Evolutionary conservation across 2,113 vertebrate genomes (phyloP).

Genomic region (Mystacornis crossleyi): DNA sequence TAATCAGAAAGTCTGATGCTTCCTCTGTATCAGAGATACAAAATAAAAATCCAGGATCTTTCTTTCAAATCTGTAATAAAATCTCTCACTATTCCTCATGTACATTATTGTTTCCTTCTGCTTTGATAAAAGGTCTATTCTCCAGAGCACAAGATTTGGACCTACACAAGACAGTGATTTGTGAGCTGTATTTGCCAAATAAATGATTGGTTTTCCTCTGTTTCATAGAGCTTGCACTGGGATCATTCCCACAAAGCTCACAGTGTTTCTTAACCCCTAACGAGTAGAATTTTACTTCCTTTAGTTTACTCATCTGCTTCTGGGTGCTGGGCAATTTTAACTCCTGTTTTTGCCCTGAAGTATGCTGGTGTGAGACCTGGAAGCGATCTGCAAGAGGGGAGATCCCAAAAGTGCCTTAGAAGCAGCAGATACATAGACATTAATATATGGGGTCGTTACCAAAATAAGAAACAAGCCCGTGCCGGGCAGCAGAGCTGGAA

Average conservation of each 20-base stretch:
- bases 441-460: accelerated
- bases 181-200: background rate
- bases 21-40: conserved; percentile 20
- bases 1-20: background rate
- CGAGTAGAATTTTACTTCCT: background rate
- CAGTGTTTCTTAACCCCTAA: background rate
- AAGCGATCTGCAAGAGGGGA: conserved; percentile 49
- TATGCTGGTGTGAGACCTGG: conserved; percentile 69
- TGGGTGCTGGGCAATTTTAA: conserved; percentile 70
- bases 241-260: background rate
- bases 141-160: background rate
- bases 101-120: background rate
- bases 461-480: background rate
- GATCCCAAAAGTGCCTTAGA: background rate
- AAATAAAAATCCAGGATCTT: background rate
- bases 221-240: background rate
- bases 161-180: background rate
- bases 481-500: background rate
- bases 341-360: conserved; percentile 66
- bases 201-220: background rate
- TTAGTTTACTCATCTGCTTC: conserved; percentile 11
- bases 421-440: background rate
- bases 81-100: background rate
- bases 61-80: background rate
- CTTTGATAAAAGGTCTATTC: background rate